Evolutionary conservation across 1,140 invertebrate genomes (phyloP), one percentile per base, ranked within the genome.

Genomic region (Euschistus heros): DNA sequence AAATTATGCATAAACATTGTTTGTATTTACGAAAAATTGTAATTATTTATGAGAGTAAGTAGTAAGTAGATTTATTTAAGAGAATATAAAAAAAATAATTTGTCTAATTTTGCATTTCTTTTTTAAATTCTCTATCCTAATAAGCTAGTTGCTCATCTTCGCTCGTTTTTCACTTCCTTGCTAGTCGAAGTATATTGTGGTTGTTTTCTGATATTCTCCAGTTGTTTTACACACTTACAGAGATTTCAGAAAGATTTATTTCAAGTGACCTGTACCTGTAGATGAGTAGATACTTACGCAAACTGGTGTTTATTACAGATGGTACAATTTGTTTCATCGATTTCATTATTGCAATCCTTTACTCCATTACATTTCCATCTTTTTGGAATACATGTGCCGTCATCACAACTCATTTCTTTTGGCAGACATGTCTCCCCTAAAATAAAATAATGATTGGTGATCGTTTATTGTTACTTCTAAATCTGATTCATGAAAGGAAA

Each of bases 331-430:
- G 74, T 71, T 68, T 88, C 86, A 70, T 88, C 86, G 59, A 80
- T 80, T 26, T 80, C 82, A 4, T 77, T 79, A 0, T 76, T 74
- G 70, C 86, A 89, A 70, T 88, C 84, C 46, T 77, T 77, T 1
- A 79, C 77, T 15, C 83, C 82, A 70, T 88, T 84, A 71, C 87
- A 89, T n/a, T 80, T 75, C 80, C 83, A 83, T 27, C 80, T 77
- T 17, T 77, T 70, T 0, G 80, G 80, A 30, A 87, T 79, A 70
- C 86, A 87, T 6, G 80, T 76, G 0, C 79, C 80, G 70, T 87
- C 86, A 0, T 76, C 72, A 73, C 88, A 90, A 26, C 76, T 72
- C 63, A 84, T 77, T 73, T 86, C 83, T 20, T 79, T 78, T 0
- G 71, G 68, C 37, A 76, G 74, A 71, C 84, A 86, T 2, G 77